Evolutionary conservation across 2,113 vertebrate species (phyloP).

Genomic region (Anhinga rufa): DNA sequence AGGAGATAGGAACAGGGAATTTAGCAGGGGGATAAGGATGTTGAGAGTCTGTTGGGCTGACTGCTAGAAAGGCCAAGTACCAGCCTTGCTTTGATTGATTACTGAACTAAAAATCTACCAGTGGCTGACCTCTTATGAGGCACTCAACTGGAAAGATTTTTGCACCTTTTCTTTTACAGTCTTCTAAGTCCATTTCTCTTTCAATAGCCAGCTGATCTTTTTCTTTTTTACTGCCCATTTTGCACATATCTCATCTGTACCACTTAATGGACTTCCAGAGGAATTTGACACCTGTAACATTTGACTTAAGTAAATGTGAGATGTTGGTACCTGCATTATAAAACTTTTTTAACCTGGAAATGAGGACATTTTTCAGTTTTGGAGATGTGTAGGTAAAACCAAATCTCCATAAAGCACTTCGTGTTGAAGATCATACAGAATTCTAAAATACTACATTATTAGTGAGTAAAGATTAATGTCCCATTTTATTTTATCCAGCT

Average conservation of each 20-base stretch:
- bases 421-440: not conserved
- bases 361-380: not conserved
- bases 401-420: not conserved
- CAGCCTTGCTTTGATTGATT: not conserved
- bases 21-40: not conserved
- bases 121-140: not conserved
- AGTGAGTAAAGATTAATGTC: not conserved
- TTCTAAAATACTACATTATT: not conserved
- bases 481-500: not conserved
- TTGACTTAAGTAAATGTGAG: not conserved
- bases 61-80: not conserved
- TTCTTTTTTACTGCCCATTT: not conserved
- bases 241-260: not conserved
- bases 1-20: not conserved
- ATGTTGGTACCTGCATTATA: not conserved
- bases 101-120: not conserved
- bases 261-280: not conserved
- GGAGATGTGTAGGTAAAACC: not conserved
- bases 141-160: not conserved
- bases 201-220: not conserved
- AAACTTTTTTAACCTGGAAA: not conserved
- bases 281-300: not conserved
- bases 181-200: not conserved
- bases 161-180: not conserved
- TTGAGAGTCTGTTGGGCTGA: not conserved